A percentile compares a stretch with the other conserved stretches of the same genome.
Evolutionary conservation across 2,888 invertebrate genomes (phyloP).

Genomic region (Cheilosia impressa): DNA sequence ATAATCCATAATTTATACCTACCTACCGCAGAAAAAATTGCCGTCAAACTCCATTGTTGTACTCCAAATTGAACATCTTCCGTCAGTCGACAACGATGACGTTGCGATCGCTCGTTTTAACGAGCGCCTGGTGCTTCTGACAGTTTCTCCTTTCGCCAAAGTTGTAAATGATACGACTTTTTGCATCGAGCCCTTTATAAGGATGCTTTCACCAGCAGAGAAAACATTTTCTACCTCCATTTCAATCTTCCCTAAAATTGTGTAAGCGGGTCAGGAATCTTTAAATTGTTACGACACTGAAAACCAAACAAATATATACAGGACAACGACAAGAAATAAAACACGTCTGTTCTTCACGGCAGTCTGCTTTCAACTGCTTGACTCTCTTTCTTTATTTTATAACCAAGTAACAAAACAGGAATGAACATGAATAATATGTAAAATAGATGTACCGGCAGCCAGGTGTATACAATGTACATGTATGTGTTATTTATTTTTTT

Average conservation of each 20-base stretch:
- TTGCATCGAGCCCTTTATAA: background rate
- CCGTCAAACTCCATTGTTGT: conserved; percentile 21
- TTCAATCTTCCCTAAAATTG: background rate
- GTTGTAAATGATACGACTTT: conserved; percentile 46
- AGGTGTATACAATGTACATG: no score
- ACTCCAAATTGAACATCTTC: conserved; percentile 35
- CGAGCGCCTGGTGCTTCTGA: conserved; percentile 26
- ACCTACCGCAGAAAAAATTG: background rate
- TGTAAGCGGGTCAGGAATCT: no score
- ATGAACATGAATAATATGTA: no score
- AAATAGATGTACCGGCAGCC: no score
- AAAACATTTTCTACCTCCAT: conserved; percentile 10
- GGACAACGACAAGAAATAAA: no score
- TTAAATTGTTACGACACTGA: no score
- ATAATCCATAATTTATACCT: background rate
- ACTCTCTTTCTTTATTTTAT: no score
- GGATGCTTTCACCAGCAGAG: background rate
- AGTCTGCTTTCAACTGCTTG: no score
- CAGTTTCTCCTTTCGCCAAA: conserved; percentile 35
- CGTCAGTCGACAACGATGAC: conserved; percentile 24
- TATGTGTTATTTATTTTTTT: no score
- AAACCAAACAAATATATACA: no score
- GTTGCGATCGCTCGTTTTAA: conserved; percentile 1
- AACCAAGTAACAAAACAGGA: no score
- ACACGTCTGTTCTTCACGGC: no score